A percentile compares a stretch with the other conserved stretches of the same genome.
phyloP scores from a whole-genome alignment of 2,888 invertebrate species.

The Chelonus formosanus region DNA sequence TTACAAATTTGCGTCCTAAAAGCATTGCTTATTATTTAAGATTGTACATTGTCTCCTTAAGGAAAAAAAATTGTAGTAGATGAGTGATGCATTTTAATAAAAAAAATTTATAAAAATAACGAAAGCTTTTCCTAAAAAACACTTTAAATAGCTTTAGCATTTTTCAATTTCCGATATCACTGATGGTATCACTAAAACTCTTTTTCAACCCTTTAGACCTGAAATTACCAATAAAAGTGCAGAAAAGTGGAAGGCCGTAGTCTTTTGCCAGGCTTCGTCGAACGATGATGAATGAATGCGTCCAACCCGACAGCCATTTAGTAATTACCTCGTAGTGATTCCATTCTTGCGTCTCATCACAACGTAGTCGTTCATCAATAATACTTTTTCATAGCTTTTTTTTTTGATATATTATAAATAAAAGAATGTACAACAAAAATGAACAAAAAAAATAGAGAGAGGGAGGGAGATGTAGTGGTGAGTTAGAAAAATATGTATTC shows the following conservation, averaged over 20 bases:
- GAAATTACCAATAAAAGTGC: slow-evolving; percentile 40
- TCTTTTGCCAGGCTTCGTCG: slow-evolving; percentile 13
- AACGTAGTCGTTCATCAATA: slow-evolving; percentile 55
- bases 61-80: too few relatives aligned
- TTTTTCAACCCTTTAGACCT: slow-evolving; percentile 35
- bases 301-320: slow-evolving; percentile 39
- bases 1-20: too few relatives aligned
- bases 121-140: too few relatives aligned
- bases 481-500: slow-evolving; percentile 26
- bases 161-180: too few relatives aligned
- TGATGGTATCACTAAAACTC: background rate
- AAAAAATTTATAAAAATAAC: too few relatives aligned
- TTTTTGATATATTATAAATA: background rate
- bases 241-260: slow-evolving; percentile 50
- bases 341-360: slow-evolving; percentile 39
- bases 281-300: slow-evolving; percentile 43
- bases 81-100: too few relatives aligned
- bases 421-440: too few relatives aligned
- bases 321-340: slow-evolving; percentile 43
- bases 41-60: too few relatives aligned
- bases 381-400: slow-evolving; percentile 32
- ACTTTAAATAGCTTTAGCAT: too few relatives aligned
- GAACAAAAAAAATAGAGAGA: background rate
- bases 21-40: too few relatives aligned
- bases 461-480: background rate